Percentiles rank a stretch among this genome's conserved stretches.
Evolutionary conservation across 2,888 invertebrate genomes (phyloP).

Genomic region (Azorinus chamasolen): DNA sequence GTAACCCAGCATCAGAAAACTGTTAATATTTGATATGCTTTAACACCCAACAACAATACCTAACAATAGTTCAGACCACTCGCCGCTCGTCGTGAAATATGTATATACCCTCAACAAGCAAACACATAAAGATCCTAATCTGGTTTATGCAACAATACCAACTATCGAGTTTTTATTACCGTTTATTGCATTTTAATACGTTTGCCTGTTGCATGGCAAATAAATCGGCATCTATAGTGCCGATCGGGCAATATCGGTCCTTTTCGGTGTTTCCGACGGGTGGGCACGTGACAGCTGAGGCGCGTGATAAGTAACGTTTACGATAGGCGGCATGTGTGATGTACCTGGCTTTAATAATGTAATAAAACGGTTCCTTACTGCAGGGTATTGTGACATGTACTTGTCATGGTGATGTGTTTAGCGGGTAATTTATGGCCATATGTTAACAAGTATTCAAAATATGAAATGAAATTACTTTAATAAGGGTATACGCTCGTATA

Average conservation of each 20-base stretch:
- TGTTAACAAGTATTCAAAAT: too few species aligned
- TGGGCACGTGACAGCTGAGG: constrained; percentile 47
- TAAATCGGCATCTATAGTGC: constrained; percentile 49
- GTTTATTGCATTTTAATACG: constrained; percentile 57
- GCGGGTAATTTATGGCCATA: too few species aligned
- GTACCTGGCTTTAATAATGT: constrained; percentile 45
- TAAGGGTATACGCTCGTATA: too few species aligned
- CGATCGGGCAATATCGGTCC: constrained; percentile 48
- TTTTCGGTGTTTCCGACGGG: constrained; percentile 46
- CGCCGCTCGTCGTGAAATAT: too few species aligned
- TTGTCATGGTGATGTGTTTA: constrained; percentile 20
- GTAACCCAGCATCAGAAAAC: too few species aligned
- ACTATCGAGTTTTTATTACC: constrained; percentile 28
- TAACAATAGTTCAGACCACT: too few species aligned
- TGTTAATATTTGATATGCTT: too few species aligned
- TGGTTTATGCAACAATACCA: constrained; percentile 20
- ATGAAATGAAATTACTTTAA: too few species aligned
- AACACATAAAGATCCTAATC: constrained; percentile 22
- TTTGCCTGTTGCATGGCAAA: constrained; percentile 35
- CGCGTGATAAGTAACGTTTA: constrained; percentile 58
- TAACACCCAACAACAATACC: too few species aligned
- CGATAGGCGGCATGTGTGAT: constrained; percentile 51
- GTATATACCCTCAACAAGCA: too few species aligned
- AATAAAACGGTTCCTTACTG: constrained; percentile 40
- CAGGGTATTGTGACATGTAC: constrained; percentile 50